Evolutionary conservation across 1,140 invertebrate species (phyloP), one percentile per base, ranked within the genome.

Genomic region (Bombyx mandarina): DNA sequence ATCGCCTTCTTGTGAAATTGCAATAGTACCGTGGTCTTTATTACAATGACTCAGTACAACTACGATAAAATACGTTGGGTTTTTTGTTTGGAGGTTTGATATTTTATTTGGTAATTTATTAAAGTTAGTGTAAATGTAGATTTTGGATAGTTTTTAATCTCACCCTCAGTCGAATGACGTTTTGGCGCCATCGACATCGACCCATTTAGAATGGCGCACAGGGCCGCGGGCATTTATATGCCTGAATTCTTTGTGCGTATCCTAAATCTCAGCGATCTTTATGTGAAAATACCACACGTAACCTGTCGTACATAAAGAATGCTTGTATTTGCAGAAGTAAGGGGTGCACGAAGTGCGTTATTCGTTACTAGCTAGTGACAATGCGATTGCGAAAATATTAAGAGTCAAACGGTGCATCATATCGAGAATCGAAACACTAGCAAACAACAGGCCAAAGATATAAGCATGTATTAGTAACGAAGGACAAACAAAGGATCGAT

Each of bases 101-200:
- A 35, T 35, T 35, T 35, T 35, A 35, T 35, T 35, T 35, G 2
- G 26, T 35, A 35, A 35, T 35, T 0, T 18, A 18, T 0, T 35
- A 35, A 35, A 35, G 26, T 35, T 35, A 35, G 26, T 35, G 2
- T 35, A 35, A 35, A 35, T 35, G 26, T 35, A 35, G 4, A 35
- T 35, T 35, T 35, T 35, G 26, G 26, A 5, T 35, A 35, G 4
- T 35, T 35, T 35, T 35, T 43, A 42, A 43, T 50, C 60, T 71
- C 61, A 73, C 78, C 75, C 67, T 80, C 65, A 56, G 66, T 61
- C 59, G 63, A 63, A 62, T 85, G 82, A 84, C 80, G 82, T 85
- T 82, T 86, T 86, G 80, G 80, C 82, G 83, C 83, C 83, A 86
- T 86, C 82, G 83, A 82, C 83, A 86, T 86, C 83, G 83, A 85